Evolutionary conservation across 1,140 invertebrate species (phyloP), one percentile per base, ranked within the genome.

Genomic region (Daktulosphaira vitifoliae): DNA sequence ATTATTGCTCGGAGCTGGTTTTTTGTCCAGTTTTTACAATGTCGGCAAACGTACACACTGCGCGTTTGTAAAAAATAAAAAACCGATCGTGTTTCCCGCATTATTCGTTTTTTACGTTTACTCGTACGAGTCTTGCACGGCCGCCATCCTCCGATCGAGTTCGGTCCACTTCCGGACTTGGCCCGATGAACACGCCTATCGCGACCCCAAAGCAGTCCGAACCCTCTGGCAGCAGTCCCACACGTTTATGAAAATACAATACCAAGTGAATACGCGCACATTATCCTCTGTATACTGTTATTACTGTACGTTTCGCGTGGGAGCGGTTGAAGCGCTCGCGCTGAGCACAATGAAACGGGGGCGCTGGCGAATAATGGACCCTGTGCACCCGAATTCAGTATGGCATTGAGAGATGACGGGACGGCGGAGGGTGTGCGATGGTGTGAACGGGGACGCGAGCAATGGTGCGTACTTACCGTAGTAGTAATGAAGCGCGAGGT

Each of bases 401-500:
- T n/a, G n/a, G n/a, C n/a, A n/a, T n/a, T n/a, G n/a, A 33, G 29
- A 11, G 29, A 33, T 33, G 29, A 33, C 29, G 29, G 29, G 5
- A 48, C 9, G 44, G 13, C 23, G 42, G 54, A 22, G 23, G 29
- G 29, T 33, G 29, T 33, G 5, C 29, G 11, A 39, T 33, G 42
- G 56, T 62, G 56, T 62, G 56, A 62, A 62, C 26, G 44, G 46
- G 56, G 56, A 39, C 56, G 56, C 56, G 56, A 62, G 42, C 56
- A 20, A 62, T 48, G 56, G 26, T 46, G 42, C 56, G 56, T 62
- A 62, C 42, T 62, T 62, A 62, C 56, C 56, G 56, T 62, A 62
- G 46, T n/a, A n/a, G n/a, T 62, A 62, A 62, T 62, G 46, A 62
- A 62, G 56, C 46, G 56, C 56, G 56, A 62, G 56, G 46, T 62